A percentile compares a stretch with the other conserved stretches of the same genome.
These are phyloP conservation scores for Agrochola litura DNA, from an alignment of 2,888 invertebrate species.

Conservation along the genomic window DNA sequence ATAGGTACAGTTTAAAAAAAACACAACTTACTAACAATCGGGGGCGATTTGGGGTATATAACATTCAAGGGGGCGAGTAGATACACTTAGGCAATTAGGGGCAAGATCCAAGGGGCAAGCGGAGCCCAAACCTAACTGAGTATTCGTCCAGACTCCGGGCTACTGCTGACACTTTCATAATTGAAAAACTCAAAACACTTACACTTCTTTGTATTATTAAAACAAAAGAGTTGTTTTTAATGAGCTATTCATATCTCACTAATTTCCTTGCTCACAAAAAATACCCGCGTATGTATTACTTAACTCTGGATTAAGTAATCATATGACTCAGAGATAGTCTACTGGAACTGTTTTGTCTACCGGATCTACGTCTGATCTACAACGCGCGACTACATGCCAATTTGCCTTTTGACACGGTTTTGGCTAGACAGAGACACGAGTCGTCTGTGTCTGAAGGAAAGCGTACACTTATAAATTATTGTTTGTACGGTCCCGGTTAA, in stretches of 20 bases:
- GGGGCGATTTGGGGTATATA: no score
- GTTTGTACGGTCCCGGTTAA: not conserved
- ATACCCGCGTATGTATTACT: conserved; percentile 27
- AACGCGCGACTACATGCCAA: conserved; percentile 8
- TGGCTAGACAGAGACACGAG: conserved; percentile 9
- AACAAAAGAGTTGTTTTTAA: conserved; percentile 1
- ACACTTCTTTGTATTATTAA: not conserved
- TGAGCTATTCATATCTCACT: not conserved
- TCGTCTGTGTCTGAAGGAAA: conserved; percentile 35
- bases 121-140: not conserved
- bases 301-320: conserved; percentile 35
- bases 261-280: conserved; percentile 14
- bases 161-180: not conserved
- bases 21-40: no score
- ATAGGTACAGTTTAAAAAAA: no score
- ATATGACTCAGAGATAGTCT: conserved; percentile 27
- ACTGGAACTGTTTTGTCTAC: conserved; percentile 10
- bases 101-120: no score
- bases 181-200: not conserved
- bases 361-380: conserved; percentile 26
- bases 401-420: conserved; percentile 46
- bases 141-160: no score
- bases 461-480: not conserved
- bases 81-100: no score
- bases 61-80: no score